A percentile compares a stretch with the other conserved stretches of the same genome.
Evolutionary conservation across 2,797 vertebrate genomes (phyloP).

Genomic region (Rhyacichthys aspro): DNA sequence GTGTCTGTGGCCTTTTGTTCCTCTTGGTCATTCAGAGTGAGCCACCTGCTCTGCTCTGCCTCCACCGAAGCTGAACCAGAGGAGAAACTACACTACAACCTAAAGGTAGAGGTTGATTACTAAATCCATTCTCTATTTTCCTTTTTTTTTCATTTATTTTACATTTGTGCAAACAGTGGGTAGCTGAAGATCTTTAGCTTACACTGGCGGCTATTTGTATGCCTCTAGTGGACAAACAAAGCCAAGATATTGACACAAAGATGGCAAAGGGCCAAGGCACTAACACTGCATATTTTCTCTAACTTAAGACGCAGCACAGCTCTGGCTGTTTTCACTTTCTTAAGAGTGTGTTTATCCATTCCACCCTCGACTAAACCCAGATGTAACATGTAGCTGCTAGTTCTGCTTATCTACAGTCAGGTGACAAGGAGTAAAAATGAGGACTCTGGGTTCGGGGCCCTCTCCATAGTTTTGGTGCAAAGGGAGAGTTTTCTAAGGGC

Average conservation of each 20-base stretch:
- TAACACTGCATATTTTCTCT: constrained; percentile 65
- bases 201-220: constrained; percentile 46
- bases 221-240: constrained; percentile 65
- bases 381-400: constrained; percentile 59
- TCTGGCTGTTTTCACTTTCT: constrained; percentile 43
- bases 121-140: constrained; percentile 24
- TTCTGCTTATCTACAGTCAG: constrained; percentile 35
- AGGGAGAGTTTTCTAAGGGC: constrained; percentile 1
- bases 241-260: constrained; percentile 62
- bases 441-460: constrained; percentile 1
- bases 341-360: constrained; percentile 55
- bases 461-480: constrained; percentile 5
- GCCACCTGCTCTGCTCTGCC: constrained; percentile 73
- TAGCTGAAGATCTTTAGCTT: constrained; percentile 45
- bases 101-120: too few relatives aligned
- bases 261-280: constrained; percentile 51
- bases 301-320: constrained; percentile 37
- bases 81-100: constrained; percentile 14
- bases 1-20: constrained; percentile 73
- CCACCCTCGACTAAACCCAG: constrained; percentile 42
- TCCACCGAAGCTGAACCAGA: constrained; percentile 30
- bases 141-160: too few relatives aligned
- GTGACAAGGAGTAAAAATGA: constrained; percentile 6
- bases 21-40: constrained; percentile 65
- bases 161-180: constrained; percentile 26